A percentile compares a stretch with the other conserved stretches of the same genome.
Conservation (phyloP, 2,113 vertebrate genomes). For the Astur gentilis region DNA sequence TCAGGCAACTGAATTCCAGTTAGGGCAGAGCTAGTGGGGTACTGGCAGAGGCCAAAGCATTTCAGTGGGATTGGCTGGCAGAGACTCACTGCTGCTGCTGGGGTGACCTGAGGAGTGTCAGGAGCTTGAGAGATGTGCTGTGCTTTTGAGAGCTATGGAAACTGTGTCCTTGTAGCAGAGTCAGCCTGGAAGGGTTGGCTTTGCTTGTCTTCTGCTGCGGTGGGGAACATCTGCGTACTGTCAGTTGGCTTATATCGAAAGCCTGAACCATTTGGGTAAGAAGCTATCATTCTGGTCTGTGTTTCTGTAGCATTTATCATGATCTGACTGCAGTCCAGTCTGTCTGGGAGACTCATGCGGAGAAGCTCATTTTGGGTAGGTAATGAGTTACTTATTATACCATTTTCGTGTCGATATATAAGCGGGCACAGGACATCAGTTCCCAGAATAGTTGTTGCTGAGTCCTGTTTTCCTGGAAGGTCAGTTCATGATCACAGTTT, state of each 20-base stretch:
- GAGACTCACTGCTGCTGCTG: not conserved
- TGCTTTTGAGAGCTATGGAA: not conserved
- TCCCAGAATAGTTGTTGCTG: not conserved
- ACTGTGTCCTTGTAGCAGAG: not conserved
- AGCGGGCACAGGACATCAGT: not conserved
- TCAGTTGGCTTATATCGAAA: not conserved
- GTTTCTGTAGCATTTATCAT: not conserved
- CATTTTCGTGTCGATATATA: not conserved
- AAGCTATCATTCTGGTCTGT: not conserved
- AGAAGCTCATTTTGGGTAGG: not conserved
- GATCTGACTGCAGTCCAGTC: not conserved
- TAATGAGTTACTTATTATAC: not conserved
- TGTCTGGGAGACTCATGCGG: not conserved
- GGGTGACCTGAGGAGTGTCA: not conserved
- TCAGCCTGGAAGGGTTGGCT: not conserved
- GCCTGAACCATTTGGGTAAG: not conserved
- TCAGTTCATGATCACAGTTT: not conserved
- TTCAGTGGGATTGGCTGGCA: not conserved
- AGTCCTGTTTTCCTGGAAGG: not conserved
- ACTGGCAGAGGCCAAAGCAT: not conserved
- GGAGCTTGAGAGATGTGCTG: not conserved
- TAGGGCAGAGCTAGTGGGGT: not conserved
- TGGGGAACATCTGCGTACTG: not conserved
- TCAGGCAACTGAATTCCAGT: not conserved
- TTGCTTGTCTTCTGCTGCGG: not conserved